Base-by-base conservation (phyloP, 92 coral and sea anemone species). In the Actinostola sp. region DNA sequence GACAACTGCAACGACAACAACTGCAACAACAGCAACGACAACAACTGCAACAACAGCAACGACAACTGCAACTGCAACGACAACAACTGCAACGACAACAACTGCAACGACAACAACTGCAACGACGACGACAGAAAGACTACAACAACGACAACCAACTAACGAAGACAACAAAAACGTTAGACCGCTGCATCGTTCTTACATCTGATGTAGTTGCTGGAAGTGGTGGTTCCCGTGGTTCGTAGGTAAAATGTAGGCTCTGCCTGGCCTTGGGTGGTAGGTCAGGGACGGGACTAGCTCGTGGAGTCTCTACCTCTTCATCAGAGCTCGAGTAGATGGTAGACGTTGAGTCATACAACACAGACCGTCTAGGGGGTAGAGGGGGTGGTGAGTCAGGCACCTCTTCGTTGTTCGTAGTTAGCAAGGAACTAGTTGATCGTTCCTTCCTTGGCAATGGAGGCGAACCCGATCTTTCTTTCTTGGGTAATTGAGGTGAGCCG, bases 381-480 rank as follows among this genome's bases (percentile, higher is more conserved):
- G 80, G 80, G 31, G 80, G 80, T 30, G 80, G 80, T 29, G 57
- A 35, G 23, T 50, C 71, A 16, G 79, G 70, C 12, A 66, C 0
- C 16, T 63, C 66, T 0, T 63, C 81, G 29, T 20, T 75, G 30
- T 50, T 45, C 6, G 81, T 63, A 20, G 81, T 75, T 13, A 75
- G 81, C 24, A 75, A 52, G 24, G 81, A 75, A 41, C 81, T 75
- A 17, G 63, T 39, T 20, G 81, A 75, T 63, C 81, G 70, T 53
- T 75, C 46, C 31, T 70, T 70, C 42, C 63, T 70, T 2, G 75
- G 41, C 25, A 57, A 17, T 57, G 63, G 63, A 7, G 63, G 63
- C 1, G 63, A 57, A 12, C 39, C 17, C 38, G 36, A 12, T 4
- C 7, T 1, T 14, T 57, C 38, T 68, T 68, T 68, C 49, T 49